Base-by-base conservation (phyloP, 2,113 vertebrate species). In the Gallinago media region DNA sequence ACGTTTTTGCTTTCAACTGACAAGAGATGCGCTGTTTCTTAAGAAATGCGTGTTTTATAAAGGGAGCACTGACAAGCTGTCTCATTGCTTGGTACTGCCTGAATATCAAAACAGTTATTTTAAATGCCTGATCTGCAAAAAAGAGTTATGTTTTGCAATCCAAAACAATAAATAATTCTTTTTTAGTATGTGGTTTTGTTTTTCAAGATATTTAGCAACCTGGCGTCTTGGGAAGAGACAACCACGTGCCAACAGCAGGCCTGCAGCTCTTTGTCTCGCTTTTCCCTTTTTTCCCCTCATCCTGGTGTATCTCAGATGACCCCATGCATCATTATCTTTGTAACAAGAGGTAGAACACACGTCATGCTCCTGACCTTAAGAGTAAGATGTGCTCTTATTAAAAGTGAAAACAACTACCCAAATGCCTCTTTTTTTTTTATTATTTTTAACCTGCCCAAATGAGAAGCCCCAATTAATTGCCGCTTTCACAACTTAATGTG, bases 71-170 rank as follows among this genome's bases (percentile, higher is more conserved):
- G 92, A 93, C 88, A 92, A 70, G 88, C 90, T 96, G 93, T 95
- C 93, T 97, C n/a, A 23, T 47, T 92, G 58, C 66, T 85, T 75
- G 82, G 23, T 66, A 55, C 29, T 75, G 73, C 72, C 68, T 90
- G 94, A 92, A 97, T 97, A 96, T 80, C 85, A 97, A 92, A 92
- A 70, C 81, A 91, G 61, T 67, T 90, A 83, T 87, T 97, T 92
- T 66, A 88, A 95, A 94, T 73, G 47, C 68, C 49, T 90, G 32
- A 73, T 77, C 40, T 78, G 76, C 65, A 88, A 65, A 46, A 46
- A 74, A 82, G 9, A 50, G 61, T 77, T 95, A 85, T 77, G 47
- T 92, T 96, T 90, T 4, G 8, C 81, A 89, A 72, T 74, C 54
- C 58, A 76, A 92, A 90, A 50, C 71, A 58, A 80, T 74, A 89